These are phyloP conservation scores for Erpornis zantholeuca DNA, from an alignment of 2,113 vertebrate genomes.

Conservation along the genomic window DNA sequence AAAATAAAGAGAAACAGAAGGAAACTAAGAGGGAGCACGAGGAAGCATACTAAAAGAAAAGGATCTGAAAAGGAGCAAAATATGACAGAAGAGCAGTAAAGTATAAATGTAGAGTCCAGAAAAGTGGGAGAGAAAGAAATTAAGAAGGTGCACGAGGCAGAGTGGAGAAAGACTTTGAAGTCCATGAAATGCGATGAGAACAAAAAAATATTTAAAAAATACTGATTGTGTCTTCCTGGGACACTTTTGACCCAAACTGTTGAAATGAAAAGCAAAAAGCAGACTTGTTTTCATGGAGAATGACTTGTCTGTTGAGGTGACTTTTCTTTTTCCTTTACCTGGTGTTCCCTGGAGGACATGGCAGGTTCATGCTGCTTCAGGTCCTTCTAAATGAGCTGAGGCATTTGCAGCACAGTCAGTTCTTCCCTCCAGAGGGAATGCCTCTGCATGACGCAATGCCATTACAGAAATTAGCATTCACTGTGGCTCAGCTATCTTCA, in stretches of 20 bases:
- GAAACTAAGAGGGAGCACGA: neutral
- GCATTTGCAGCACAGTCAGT: neutral
- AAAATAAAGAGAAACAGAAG: neutral
- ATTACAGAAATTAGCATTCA: slow-evolving; percentile 30
- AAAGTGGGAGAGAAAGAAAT: neutral
- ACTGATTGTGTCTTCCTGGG: neutral
- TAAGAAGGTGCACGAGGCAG: neutral
- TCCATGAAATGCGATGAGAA: neutral
- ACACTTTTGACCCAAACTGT: neutral
- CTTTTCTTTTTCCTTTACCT: neutral
- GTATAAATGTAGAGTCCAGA: neutral
- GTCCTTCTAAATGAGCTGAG: neutral
- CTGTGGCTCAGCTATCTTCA: slow-evolving; percentile 51
- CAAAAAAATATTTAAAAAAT: neutral
- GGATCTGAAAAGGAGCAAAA: neutral
- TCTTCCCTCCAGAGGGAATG: neutral
- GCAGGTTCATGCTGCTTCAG: neutral
- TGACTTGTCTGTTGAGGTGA: neutral
- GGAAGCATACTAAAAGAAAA: neutral
- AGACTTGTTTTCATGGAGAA: neutral
- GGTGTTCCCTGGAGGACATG: neutral
- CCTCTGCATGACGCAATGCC: neutral
- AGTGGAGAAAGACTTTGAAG: neutral
- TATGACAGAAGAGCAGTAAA: neutral
- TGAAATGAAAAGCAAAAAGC: neutral